Conservation (phyloP, 2,888 invertebrate species). For the Polyploca ridens region DNA sequence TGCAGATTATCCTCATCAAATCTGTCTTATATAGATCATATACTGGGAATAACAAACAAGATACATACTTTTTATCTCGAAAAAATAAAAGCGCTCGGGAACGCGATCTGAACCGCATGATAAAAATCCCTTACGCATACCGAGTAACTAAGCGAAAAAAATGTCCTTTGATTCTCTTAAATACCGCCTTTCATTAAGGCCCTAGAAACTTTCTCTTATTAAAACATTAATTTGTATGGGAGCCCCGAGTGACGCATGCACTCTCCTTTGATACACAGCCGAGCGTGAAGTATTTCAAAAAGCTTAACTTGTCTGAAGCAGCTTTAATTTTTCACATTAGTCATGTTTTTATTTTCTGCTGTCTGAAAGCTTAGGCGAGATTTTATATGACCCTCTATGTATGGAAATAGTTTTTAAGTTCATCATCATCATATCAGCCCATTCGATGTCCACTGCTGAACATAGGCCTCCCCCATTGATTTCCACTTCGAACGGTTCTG, state of each 20-base stretch:
- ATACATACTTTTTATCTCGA: too few species aligned
- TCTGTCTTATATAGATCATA: too few species aligned
- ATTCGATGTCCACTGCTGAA: too few species aligned
- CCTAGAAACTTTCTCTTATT: slow-evolving; percentile 37
- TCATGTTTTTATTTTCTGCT: slow-evolving; percentile 7
- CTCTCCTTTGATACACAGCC: background rate
- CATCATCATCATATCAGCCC: too few species aligned
- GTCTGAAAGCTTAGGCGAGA: slow-evolving; percentile 1
- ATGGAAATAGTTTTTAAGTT: too few species aligned
- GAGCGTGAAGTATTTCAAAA: background rate
- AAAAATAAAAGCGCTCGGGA: too few species aligned
- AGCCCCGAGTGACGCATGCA: slow-evolving; percentile 2
- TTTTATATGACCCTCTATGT: background rate
- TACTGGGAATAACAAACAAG: too few species aligned
- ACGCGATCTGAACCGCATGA: background rate
- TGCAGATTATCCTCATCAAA: too few species aligned
- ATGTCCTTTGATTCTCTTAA: slow-evolving; percentile 34
- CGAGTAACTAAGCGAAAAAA: slow-evolving; percentile 20
- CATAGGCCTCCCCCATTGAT: too few species aligned
- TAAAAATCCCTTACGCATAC: background rate
- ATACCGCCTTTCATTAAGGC: slow-evolving; percentile 44
- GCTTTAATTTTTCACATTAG: background rate
- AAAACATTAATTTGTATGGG: slow-evolving; percentile 31
- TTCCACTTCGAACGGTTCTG: too few species aligned
- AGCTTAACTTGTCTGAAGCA: background rate